Percentiles rank a stretch among this genome's conserved stretches.
Conservation (phyloP, 2,113 vertebrate genomes). For the Columbina picui region DNA sequence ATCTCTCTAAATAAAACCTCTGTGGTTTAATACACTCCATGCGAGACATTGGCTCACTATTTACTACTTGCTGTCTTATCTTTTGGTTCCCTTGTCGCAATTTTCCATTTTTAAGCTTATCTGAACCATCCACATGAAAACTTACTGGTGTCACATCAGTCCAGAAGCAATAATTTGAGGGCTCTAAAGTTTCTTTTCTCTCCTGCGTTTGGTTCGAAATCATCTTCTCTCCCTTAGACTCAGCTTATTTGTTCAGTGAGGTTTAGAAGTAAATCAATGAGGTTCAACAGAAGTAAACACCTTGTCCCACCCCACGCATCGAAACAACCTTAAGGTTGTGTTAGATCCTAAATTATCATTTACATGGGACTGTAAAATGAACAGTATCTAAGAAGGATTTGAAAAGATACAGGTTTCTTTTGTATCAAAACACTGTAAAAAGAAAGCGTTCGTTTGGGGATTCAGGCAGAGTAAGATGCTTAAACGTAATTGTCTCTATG, state of each 20-base stretch:
- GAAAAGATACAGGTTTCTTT: neutral
- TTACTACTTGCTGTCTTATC: neutral
- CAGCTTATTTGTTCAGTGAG: neutral
- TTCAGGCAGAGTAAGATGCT: neutral
- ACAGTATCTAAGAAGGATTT: neutral
- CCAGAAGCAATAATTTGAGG: conserved; percentile 75
- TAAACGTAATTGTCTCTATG: fast-evolving
- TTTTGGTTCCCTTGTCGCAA: conserved; percentile 17
- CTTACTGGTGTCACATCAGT: conserved; percentile 59
- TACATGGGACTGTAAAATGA: neutral
- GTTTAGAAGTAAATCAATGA: neutral
- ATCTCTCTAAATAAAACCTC: neutral
- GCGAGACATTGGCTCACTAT: neutral
- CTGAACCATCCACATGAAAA: conserved; percentile 71
- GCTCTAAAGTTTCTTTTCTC: conserved; percentile 83
- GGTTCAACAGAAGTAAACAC: neutral
- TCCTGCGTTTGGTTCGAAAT: conserved; percentile 29
- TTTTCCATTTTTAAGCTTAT: conserved; percentile 83
- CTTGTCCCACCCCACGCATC: neutral
- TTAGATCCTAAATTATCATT: neutral
- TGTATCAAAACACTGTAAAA: neutral
- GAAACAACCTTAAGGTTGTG: neutral
- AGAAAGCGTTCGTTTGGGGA: neutral
- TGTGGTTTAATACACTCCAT: neutral
- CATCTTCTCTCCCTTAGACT: neutral